Base-by-base conservation (phyloP, 2,797 vertebrate genomes). In the Telmatherina bonti region DNA sequence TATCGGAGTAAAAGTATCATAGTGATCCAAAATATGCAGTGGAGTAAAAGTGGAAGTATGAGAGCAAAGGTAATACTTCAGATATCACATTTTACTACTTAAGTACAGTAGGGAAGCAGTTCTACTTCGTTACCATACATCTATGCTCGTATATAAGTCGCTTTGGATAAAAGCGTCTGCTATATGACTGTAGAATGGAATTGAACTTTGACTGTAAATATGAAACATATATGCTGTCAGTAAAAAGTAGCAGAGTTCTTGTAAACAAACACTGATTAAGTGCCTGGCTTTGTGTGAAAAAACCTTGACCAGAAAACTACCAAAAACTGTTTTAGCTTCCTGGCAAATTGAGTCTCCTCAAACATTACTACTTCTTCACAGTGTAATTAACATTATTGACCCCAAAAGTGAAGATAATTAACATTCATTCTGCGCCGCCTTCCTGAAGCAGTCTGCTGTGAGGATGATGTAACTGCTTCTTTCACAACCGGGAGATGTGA, bases 331-430 rank as follows among this genome's bases (percentile, higher is more conserved):
- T 79, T 72, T 76, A 22, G 53, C 74, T 66, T 16, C 27, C 30
- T 69, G 38, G 70, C 47, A 77, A 76, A 82, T 67, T 31, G 52
- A 79, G 49, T 73, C 35, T 77, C 22, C 35, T 16, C 57, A 67
- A 31, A 31, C 61, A 67, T 67, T 57, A 59, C 22, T 62, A 71
- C 45, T 81, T 45, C n/a, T 75, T 72, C 72, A 51, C 38, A 36
- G 70, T 57, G 69, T 76, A 79, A 85, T 88, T 85, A 89, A 81
- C 84, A 82, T 75, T 58, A 65, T 33, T 79, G 82, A 85, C 83
- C 82, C 51, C 61, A 24, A 38, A 33, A 67, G 49, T 71, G 22
- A 36, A 82, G 41, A 70, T 70, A 11, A 73, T 73, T 80, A 24
- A 9, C 54, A 63, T 60, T 74, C 54, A 63, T 74, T 49, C 52